Conservation (phyloP, 1,140 invertebrate species). For the Rhopalosiphum maidis region DNA sequence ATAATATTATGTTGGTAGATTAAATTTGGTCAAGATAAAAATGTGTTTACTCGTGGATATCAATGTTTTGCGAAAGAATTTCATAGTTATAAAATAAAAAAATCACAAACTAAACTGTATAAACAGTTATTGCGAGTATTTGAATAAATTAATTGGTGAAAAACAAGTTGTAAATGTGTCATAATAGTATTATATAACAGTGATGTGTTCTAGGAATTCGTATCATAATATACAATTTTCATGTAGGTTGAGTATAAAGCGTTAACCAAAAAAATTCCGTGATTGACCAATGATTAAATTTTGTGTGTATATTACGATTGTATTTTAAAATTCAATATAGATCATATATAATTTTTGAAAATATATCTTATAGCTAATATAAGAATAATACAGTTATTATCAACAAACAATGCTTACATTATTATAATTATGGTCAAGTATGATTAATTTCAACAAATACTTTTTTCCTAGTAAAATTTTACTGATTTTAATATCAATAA, state of each 20-base stretch:
- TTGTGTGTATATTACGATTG: neutral
- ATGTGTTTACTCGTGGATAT: neutral
- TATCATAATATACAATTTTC: neutral
- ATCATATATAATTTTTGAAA: neutral
- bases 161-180: constrained; percentile 8
- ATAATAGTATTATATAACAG: constrained; percentile 3
- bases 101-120: neutral
- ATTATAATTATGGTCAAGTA: neutral
- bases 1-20: neutral
- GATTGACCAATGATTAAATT: neutral
- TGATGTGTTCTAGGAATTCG: neutral
- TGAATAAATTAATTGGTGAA: neutral
- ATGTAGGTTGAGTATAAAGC: neutral
- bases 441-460: neutral
- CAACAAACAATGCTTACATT: neutral
- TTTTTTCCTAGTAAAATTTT: neutral
- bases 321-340: neutral
- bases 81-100: neutral
- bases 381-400: neutral
- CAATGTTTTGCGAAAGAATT: neutral
- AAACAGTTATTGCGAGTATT: neutral
- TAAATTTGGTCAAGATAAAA: neutral
- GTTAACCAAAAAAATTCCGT: neutral
- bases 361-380: neutral
- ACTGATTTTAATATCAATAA: neutral